A percentile compares a stretch with the other conserved stretches of the same genome.
These are phyloP conservation scores for Danio jaintianensis DNA, from an alignment of 2,797 vertebrate genomes.

Conservation along the genomic window DNA sequence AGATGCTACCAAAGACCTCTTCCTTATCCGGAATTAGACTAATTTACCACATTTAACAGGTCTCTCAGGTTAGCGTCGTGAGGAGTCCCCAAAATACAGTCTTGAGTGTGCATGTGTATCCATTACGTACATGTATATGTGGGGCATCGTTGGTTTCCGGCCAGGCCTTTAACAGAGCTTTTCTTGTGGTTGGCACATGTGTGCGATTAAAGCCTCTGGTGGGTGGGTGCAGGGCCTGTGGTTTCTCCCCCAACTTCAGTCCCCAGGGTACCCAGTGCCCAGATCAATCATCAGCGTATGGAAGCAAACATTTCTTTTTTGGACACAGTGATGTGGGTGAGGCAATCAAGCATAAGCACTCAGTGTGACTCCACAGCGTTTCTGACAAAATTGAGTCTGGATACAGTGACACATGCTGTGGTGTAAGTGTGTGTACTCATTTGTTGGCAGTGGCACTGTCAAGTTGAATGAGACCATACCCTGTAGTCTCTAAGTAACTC, in stretches of 20 bases:
- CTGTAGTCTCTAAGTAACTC: background rate
- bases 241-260: constrained; percentile 67
- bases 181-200: constrained; percentile 85
- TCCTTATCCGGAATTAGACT: constrained; percentile 7
- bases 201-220: constrained; percentile 77
- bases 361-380: constrained; percentile 63
- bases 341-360: constrained; percentile 70
- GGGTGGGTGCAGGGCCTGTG: constrained; percentile 68
- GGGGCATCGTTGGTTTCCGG: constrained; percentile 80
- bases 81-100: constrained; percentile 10
- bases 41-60: constrained; percentile 28
- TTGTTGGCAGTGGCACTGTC: background rate
- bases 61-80: constrained; percentile 17
- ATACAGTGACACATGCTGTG: constrained; percentile 42
- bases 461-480: constrained; percentile 17
- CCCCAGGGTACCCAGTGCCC: constrained; percentile 70
- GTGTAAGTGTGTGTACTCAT: constrained; percentile 33
- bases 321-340: constrained; percentile 70
- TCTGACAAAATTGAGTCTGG: constrained; percentile 63
- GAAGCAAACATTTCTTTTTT: constrained; percentile 74
- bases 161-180: constrained; percentile 76
- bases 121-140: constrained; percentile 52
- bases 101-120: constrained; percentile 37
- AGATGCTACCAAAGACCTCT: constrained; percentile 30
- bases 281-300: constrained; percentile 72